A percentile compares a stretch with the other conserved stretches of the same genome.
Conservation (phyloP, 2,797 vertebrate genomes). For the Sebastes variabilis region DNA sequence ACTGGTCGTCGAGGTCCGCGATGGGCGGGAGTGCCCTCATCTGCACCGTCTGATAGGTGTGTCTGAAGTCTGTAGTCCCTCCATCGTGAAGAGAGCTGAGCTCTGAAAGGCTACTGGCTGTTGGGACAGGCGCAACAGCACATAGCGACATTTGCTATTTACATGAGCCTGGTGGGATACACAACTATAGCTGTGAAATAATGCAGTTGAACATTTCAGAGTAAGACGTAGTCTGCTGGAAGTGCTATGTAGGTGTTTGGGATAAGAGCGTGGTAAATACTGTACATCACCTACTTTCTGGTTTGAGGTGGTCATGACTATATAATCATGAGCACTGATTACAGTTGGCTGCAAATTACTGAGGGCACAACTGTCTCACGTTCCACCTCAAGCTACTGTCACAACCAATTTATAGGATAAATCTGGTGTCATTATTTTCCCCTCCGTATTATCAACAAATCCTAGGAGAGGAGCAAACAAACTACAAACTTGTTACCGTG, state of each 20-base stretch:
- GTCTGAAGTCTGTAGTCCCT: slow-evolving; percentile 86
- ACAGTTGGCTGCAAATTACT: not conserved
- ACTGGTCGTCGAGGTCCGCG: slow-evolving; percentile 82
- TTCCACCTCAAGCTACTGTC: not conserved
- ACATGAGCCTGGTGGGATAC: not conserved
- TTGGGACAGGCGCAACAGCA: slow-evolving; percentile 34
- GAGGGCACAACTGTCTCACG: not conserved
- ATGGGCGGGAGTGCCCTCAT: slow-evolving; percentile 89
- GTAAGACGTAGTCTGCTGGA: not conserved
- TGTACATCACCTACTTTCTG: not conserved
- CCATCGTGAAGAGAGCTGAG: slow-evolving; percentile 93
- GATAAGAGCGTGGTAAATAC: not conserved
- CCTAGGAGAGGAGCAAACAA: not conserved
- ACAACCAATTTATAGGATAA: not conserved
- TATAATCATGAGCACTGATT: slow-evolving; percentile 12
- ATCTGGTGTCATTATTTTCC: not conserved
- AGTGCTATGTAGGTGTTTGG: not conserved
- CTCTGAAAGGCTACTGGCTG: slow-evolving; percentile 92
- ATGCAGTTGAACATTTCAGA: not conserved
- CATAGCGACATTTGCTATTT: not conserved
- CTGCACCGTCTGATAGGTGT: slow-evolving; percentile 88
- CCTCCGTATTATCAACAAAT: not conserved
- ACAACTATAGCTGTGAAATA: not conserved
- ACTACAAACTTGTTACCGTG: not conserved
- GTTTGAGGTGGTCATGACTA: not conserved